Evolutionary conservation across 2,797 vertebrate genomes (phyloP).

Genomic region (Neopelma chrysocephalum): DNA sequence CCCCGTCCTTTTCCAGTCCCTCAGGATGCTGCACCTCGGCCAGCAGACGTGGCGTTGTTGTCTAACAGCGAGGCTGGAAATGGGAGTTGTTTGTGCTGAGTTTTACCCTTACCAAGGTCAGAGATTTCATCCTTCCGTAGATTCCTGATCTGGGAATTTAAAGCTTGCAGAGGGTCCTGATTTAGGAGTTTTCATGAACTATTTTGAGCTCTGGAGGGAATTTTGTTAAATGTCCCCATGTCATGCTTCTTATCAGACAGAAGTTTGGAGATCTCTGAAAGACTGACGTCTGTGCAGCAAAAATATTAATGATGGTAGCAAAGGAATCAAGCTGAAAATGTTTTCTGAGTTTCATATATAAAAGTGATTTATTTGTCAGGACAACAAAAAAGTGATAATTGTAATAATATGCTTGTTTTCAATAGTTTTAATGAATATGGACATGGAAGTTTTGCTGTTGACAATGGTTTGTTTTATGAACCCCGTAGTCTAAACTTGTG

Average conservation of each 20-base stretch:
- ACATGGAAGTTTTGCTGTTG: not conserved
- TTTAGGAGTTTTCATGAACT: not conserved
- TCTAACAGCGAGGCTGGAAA: not conserved
- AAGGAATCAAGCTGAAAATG: not conserved
- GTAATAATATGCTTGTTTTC: not conserved
- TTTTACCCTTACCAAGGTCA: conserved; percentile 29
- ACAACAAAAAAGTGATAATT: not conserved
- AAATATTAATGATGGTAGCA: not conserved
- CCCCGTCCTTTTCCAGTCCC: not conserved
- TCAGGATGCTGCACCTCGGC: not conserved
- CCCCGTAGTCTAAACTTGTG: not conserved
- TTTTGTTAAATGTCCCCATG: not conserved
- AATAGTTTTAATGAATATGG: not conserved
- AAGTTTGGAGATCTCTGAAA: not conserved
- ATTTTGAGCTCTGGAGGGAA: not conserved
- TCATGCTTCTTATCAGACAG: fast-evolving
- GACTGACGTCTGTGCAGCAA: not conserved
- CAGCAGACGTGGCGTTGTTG: not conserved
- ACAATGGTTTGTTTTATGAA: not conserved
- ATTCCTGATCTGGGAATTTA: not conserved
- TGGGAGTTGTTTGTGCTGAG: not conserved
- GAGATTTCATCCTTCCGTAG: not conserved
- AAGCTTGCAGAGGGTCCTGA: not conserved
- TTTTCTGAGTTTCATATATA: not conserved
- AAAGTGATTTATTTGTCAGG: not conserved